Conservation (phyloP, 2,113 vertebrate genomes). For the Sitta europaea region DNA sequence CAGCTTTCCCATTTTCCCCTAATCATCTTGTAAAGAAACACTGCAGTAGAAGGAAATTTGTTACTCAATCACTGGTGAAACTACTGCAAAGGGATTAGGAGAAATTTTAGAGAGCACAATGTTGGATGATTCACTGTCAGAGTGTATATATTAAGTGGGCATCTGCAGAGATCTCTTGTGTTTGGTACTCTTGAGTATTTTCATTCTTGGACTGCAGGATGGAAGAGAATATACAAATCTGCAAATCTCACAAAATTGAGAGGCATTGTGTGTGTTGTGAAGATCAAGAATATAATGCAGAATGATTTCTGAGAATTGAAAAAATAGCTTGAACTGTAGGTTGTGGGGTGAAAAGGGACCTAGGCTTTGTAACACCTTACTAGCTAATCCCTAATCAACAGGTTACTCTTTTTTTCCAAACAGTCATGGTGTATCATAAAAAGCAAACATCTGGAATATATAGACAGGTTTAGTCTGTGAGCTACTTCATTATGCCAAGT, state of each 20-base stretch:
- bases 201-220: neutral
- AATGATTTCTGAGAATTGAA: neutral
- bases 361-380: neutral
- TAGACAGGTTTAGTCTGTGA: neutral
- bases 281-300: neutral
- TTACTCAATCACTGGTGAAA: neutral
- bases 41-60: neutral
- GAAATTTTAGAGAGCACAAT: neutral
- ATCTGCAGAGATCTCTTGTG: neutral
- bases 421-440: neutral
- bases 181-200: neutral
- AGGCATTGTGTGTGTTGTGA: neutral
- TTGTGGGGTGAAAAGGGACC: neutral
- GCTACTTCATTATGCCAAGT: neutral
- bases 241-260: neutral
- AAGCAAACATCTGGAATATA: neutral
- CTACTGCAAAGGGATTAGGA: neutral
- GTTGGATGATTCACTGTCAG: neutral
- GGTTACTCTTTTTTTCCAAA: neutral
- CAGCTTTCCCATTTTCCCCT: neutral
- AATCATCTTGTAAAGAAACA: neutral
- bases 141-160: neutral
- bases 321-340: neutral
- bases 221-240: neutral
- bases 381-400: neutral